These are phyloP conservation scores for Chelidonichthys spinosus DNA, from an alignment of 2,797 vertebrate genomes.

Conservation along the genomic window DNA sequence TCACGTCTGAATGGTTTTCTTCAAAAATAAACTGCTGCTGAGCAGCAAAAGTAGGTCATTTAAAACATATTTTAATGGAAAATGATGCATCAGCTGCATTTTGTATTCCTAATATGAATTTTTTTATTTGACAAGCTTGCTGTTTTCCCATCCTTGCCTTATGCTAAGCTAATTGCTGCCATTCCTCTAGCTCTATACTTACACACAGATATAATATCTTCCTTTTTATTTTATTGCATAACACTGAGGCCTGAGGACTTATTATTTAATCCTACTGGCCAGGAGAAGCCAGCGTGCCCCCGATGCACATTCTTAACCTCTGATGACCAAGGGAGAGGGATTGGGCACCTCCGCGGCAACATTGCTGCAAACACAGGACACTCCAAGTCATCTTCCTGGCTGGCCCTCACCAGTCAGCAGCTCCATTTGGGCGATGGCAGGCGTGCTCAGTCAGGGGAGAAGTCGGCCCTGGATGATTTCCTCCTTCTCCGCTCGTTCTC, in stretches of 20 bases:
- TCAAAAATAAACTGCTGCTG: no score
- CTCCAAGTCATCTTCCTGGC: constrained; percentile 54
- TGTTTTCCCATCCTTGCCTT: background rate
- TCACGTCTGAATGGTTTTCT: no score
- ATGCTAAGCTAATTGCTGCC: background rate
- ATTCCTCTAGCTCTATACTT: background rate
- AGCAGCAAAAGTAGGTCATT: no score
- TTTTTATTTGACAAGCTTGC: background rate
- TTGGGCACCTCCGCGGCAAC: constrained; percentile 55
- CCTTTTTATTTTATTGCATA: constrained; percentile 12
- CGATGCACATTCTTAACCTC: constrained; percentile 78
- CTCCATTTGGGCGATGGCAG: constrained; percentile 79
- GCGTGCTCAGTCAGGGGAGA: constrained; percentile 78
- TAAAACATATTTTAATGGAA: no score
- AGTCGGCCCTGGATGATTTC: constrained; percentile 80
- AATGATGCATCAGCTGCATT: no score
- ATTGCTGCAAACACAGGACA: constrained; percentile 51
- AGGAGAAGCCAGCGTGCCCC: constrained; percentile 65
- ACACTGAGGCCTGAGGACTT: constrained; percentile 68
- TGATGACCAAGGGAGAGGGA: constrained; percentile 73
- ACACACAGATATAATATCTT: background rate
- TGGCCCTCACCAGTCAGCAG: constrained; percentile 70
- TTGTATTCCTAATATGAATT: no score
- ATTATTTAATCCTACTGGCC: constrained; percentile 82
- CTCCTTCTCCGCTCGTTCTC: constrained; percentile 65